Evolutionary conservation across 2,113 vertebrate genomes (phyloP), one percentile per base, ranked within the genome.

Genomic region (Salminus brasiliensis): DNA sequence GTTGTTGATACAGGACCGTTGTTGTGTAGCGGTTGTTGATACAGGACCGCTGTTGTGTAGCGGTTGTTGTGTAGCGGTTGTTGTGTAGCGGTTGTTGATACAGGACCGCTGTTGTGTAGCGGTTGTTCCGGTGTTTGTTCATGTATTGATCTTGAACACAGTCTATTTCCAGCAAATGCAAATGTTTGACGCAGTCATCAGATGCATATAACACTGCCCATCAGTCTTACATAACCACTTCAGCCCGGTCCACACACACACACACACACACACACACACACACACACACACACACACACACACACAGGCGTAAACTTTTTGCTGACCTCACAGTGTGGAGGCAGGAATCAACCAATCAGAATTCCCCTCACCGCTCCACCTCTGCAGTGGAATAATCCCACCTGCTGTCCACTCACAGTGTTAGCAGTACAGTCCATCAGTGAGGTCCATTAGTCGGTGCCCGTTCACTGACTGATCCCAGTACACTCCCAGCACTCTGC

Each of bases 251-350:
- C 72, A 41, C 36, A 39, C 45, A 41, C 10, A 41, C 39, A 41
- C 10, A 41, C 10, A 41, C 23, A 45, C 23, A n/a, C 55, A 45
- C 69, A 29, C 39, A 74, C 34, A 41, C 55, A 45, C 69, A 29
- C 39, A 74, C 36, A 74, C 72, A 74, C 72, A 60, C 55, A 39
- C 45, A 49, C 16, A 49, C 45, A 49, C 16, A 49, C 16, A 49
- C 27, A 49, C 65, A 57, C 73, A 43, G 25, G 41, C 45, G 57
- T 52, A 66, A 63, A 66, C 62, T 34, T 53, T 53, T 21, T 32
- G 27, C 69, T 34, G 69, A 71, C 47, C 47, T 71, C 47, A 52
- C 27, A 71, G 18, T 71, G 69, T 71, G 69, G 69, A 71, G 69
- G 69, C 69, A 71, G 69, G 29, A 53, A 27, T 6, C 18, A 8